Base-by-base conservation (phyloP, 2,797 vertebrate species). In the Tympanoctomys barrerae region DNA sequence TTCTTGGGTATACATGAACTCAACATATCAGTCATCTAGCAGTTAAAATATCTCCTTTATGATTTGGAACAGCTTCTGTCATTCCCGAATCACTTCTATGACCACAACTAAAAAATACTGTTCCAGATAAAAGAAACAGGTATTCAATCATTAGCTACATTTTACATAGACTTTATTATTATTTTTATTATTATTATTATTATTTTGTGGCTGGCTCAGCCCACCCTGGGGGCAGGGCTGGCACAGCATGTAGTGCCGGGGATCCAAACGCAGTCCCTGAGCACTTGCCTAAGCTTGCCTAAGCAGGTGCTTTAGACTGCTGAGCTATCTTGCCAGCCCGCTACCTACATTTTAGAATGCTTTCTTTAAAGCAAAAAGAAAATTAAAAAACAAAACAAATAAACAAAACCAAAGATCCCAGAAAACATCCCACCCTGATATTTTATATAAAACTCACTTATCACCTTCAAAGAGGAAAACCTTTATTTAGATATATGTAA, bases 401-500 rank as follows among this genome's bases (percentile, higher is more conserved):
- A 66, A 14, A 4, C 26, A 64, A 64, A 64, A 64, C 28, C 13
- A 64, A 28, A 89, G 28, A 62, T 11, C 9, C 61, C 10, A 68
- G 11, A 19, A 70, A n/a, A 70, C n/a, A 70, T 9, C 57, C 57
- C 57, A 70, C 36, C 66, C 73, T 49, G 73, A 77, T 77, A 36
- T 62, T 84, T 87, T 91, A n/a, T 59, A 85, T 61, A 98, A 97
- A 95, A 84, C 89, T 92, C 89, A 96, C 10, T 93, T 92, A 91
- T 66, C 83, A 42, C 90, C 89, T 96, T 92, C 36, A 96, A 97
- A 97, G 75, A 96, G 82, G 94, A 93, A 75, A 92, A 93, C 59
- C 24, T 96, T 94, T 96, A 98, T 97, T 97, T 97, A 94, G 70
- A 79, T 93, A 59, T 96, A 91, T 54, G 66, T 96, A 97, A 97